Percentiles rank a stretch among this genome's conserved stretches.
Conservation (phyloP, 2,113 vertebrate species). For the Danionella cerebrum region DNA sequence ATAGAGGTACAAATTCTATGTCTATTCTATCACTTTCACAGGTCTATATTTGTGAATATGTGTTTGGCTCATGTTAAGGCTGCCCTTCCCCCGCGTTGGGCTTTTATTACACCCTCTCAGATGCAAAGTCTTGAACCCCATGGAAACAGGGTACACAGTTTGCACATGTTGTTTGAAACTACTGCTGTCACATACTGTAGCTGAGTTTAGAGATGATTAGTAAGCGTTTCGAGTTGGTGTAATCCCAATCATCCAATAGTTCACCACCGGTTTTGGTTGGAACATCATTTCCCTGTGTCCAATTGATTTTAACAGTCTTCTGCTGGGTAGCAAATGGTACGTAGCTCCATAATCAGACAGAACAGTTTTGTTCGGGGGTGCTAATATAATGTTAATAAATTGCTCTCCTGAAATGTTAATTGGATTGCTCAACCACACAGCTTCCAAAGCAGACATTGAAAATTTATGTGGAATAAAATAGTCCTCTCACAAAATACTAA, state of each 20-base stretch:
- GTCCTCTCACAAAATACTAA: too few relatives aligned
- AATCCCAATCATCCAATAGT: not conserved
- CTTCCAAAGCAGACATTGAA: too few relatives aligned
- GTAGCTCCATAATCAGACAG: too few relatives aligned
- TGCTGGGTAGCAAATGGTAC: too few relatives aligned
- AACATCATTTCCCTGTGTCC: too few relatives aligned
- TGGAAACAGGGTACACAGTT: constrained; percentile 5
- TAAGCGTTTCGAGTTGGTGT: not conserved
- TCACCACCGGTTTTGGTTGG: too few relatives aligned
- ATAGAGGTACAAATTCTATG: not conserved
- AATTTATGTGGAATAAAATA: too few relatives aligned
- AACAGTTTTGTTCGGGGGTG: too few relatives aligned
- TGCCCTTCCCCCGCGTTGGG: not conserved
- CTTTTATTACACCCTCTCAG: constrained; percentile 1
- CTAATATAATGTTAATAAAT: too few relatives aligned
- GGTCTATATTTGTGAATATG: not conserved
- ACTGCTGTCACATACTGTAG: not conserved
- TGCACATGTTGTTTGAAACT: constrained; percentile 1
- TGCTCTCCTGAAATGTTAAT: too few relatives aligned
- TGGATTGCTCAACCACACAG: too few relatives aligned
- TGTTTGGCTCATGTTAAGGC: constrained; percentile 1
- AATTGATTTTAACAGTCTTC: too few relatives aligned
- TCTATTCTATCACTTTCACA: not conserved
- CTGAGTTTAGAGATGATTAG: not conserved
- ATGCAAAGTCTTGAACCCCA: not conserved